phyloP scores from a whole-genome alignment of 2,113 vertebrate species.

The Phylloscopus trochilus region DNA sequence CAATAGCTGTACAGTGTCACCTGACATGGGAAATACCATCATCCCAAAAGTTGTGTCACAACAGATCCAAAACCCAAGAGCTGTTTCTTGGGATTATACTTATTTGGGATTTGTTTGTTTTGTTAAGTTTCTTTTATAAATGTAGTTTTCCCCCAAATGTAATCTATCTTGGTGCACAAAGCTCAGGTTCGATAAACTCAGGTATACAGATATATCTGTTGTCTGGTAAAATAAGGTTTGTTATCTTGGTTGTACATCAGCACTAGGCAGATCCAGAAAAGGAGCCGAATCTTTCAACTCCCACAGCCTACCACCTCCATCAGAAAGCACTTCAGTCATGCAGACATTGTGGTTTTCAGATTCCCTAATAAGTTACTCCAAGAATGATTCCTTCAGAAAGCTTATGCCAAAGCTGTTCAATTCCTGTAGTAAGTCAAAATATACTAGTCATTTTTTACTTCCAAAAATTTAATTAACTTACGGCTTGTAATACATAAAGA shows the following conservation, averaged over 20 bases:
- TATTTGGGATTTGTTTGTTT: not conserved
- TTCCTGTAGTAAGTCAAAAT: not conserved
- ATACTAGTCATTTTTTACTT: not conserved
- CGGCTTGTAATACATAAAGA: not conserved
- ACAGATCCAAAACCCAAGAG: not conserved
- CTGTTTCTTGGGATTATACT: not conserved
- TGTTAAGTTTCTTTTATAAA: not conserved
- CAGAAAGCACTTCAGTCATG: not conserved
- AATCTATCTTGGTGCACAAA: not conserved
- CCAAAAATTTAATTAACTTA: not conserved
- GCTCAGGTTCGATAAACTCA: not conserved
- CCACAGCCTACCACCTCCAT: not conserved
- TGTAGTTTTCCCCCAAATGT: not conserved
- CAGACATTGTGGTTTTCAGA: not conserved
- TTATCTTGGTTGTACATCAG: not conserved
- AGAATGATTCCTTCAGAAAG: not conserved
- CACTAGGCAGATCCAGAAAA: not conserved
- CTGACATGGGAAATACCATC: not conserved
- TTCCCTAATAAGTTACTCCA: not conserved
- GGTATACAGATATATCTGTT: not conserved
- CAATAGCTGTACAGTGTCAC: not conserved
- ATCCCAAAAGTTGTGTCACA: not conserved
- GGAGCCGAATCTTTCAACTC: not conserved
- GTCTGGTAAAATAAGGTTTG: not conserved
- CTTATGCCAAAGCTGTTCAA: not conserved